Evolutionary conservation across 2,888 invertebrate genomes (phyloP), one percentile per base, ranked within the genome.

Genomic region (Stratiomys singularior): DNA sequence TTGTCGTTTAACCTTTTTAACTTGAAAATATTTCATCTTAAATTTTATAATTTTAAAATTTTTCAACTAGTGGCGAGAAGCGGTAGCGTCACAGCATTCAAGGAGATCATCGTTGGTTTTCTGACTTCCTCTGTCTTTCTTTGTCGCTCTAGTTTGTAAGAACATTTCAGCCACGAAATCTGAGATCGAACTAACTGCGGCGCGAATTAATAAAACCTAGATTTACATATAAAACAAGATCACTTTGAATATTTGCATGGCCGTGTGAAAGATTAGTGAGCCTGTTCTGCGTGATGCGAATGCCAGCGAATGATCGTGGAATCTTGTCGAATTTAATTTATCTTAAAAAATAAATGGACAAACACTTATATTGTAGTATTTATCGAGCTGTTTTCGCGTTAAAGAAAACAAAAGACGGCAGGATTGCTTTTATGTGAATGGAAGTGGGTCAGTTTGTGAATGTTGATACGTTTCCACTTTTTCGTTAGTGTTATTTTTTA

Each of bases 31-130:
- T 60, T 76, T 78, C 69, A 77, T 71, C 60, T 77, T 78, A 76
- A 77, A 74, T 69, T 78, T 76, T 78, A 76, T 56, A 72, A 27
- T 76, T 66, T n/a, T 76, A 78, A 77, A 76, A 58, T 80, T 79
- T 69, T 74, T 60, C 37, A 77, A 78, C 52, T 77, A 80, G 79
- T 80, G 80, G 79, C 79, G 77, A 56, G 72, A 74, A 21, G 52
- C 64, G 52, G 78, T 30, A 72, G n/a, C 67, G 52, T 66, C 25
- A 79, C 76, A 72, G 77, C 76, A 76, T 77, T 77, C 79, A 76
- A 79, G 78, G 80, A 82, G 81, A 78, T 77, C 83, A 79, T 78
- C 79, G 79, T 76, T 78, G 79, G 79, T 69, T 77, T 15, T 25
- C 27, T 74, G 71, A 13, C 46, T 47, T 18, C 47, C 47, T 66